Evolutionary conservation across 2,888 invertebrate genomes (phyloP).

Genomic region (Rotaria macrura): DNA sequence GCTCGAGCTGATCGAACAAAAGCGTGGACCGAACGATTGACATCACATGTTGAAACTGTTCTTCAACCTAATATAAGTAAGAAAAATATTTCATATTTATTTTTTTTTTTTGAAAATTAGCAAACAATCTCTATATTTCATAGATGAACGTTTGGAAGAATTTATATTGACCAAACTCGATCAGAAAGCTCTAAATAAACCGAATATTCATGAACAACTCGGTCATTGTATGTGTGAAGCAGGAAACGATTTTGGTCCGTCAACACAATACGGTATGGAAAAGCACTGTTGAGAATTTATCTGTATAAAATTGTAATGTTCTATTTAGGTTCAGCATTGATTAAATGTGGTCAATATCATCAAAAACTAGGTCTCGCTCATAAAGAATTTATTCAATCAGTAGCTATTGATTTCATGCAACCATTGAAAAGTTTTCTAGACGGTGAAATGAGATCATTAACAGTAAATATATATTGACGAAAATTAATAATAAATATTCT

Average conservation of each 20-base stretch:
- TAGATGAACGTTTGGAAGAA: conserved; percentile 53
- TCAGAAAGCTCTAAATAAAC: conserved; percentile 63
- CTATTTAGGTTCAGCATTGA: conserved; percentile 63
- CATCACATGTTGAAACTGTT: conserved; percentile 68
- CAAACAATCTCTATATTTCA: conserved; percentile 36
- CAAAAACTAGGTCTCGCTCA: conserved; percentile 74
- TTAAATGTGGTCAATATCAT: conserved; percentile 75
- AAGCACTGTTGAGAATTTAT: background rate
- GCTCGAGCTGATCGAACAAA: conserved; percentile 73
- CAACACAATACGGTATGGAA: conserved; percentile 65
- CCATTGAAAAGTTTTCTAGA: conserved; percentile 74
- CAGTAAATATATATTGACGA: conserved; percentile 38
- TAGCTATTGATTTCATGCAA: conserved; percentile 69
- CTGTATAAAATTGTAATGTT: background rate
- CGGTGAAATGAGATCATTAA: conserved; percentile 75
- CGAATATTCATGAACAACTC: conserved; percentile 71
- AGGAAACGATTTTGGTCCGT: conserved; percentile 70
- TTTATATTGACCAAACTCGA: conserved; percentile 57
- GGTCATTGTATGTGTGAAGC: conserved; percentile 75
- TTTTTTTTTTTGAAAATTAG: too few relatives aligned
- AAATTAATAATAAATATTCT: background rate
- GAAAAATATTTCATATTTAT: too few relatives aligned
- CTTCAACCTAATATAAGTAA: conserved; percentile 77
- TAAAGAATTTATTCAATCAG: conserved; percentile 68
- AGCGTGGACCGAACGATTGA: conserved; percentile 71